Conservation (phyloP, 1,140 invertebrate species). For the Helicoverpa zea region DNA sequence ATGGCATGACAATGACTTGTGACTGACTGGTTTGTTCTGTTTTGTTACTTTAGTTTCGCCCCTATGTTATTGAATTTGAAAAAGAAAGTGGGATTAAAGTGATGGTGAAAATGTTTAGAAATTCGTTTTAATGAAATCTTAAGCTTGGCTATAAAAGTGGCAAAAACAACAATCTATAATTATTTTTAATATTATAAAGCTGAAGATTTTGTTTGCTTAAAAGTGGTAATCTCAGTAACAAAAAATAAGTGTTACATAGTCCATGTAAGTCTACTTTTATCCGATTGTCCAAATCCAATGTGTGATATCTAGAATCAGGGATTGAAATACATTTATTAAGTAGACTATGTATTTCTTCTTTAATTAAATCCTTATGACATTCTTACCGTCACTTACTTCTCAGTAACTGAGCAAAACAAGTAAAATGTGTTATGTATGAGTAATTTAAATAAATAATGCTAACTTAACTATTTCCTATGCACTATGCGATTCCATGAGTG, state of each 20-base stretch:
- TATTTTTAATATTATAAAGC: no score
- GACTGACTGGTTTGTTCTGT: not conserved
- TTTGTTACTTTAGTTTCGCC: not conserved
- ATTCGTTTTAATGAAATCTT: no score
- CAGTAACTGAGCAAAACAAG: not conserved
- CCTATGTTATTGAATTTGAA: not conserved
- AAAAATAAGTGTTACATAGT: no score
- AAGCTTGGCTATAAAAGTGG: no score
- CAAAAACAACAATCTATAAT: no score
- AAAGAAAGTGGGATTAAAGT: not conserved
- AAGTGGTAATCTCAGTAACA: no score
- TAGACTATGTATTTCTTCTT: not conserved
- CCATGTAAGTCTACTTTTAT: no score
- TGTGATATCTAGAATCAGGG: not conserved
- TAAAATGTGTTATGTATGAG: slow-evolving; percentile 24
- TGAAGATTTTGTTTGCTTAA: no score
- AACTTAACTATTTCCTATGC: slow-evolving; percentile 1
- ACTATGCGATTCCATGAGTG: not conserved
- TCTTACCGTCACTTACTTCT: not conserved
- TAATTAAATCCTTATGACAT: not conserved
- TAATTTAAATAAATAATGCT: slow-evolving; percentile 12
- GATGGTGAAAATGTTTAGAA: no score
- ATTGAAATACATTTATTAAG: not conserved
- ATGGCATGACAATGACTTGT: slow-evolving; percentile 42
- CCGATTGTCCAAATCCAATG: no score